These are phyloP conservation scores for Morelia viridis DNA, from an alignment of 2,797 vertebrate genomes.

Conservation along the genomic window DNA sequence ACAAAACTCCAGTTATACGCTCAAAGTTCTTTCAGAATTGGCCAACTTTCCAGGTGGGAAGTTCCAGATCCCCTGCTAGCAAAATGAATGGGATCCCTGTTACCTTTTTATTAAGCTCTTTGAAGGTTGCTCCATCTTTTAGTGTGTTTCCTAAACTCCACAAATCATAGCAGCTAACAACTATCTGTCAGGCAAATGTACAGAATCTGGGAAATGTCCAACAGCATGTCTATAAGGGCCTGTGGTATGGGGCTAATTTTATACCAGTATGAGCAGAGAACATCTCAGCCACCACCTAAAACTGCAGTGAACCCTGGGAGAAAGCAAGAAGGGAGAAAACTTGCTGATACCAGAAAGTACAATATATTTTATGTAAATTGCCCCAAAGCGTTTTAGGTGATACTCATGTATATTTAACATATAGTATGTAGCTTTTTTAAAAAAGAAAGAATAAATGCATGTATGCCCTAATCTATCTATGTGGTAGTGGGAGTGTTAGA, in stretches of 20 bases:
- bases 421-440: neutral
- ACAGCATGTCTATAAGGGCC: neutral
- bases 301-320: neutral
- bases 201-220: neutral
- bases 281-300: neutral
- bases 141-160: neutral
- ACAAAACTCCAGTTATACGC: neutral
- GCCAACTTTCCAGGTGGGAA: neutral
- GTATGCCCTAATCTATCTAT: neutral
- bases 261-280: neutral
- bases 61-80: neutral
- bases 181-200: neutral
- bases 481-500: neutral
- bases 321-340: neutral
- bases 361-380: neutral
- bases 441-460: neutral
- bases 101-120: neutral
- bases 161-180: neutral
- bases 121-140: neutral
- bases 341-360: neutral
- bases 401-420: neutral
- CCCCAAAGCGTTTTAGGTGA: neutral
- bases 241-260: neutral
- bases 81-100: neutral
- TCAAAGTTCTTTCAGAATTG: neutral